Base-by-base conservation (phyloP, 2,113 vertebrate genomes). In the Romanogobio albipinnatus region DNA sequence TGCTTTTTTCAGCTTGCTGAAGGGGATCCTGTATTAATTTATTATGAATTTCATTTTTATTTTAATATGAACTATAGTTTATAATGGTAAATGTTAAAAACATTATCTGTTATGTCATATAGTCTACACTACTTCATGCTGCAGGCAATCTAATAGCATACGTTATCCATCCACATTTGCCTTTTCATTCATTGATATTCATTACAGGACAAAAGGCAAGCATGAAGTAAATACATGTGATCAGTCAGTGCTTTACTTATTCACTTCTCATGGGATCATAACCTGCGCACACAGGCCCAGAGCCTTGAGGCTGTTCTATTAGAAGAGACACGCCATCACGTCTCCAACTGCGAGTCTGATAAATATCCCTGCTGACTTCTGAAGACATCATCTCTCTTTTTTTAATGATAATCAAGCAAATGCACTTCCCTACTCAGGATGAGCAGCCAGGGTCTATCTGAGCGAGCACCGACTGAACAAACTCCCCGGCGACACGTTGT, bases 401-500 rank as follows among this genome's bases (percentile, higher is more conserved):
- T 73, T 36, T 66, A 81, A 82, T 74, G 74, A 87, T 83, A 87
- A 85, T 83, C 83, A 83, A 85, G 66, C 61, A 26, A 81, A 80
- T 61, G 22, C 75, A 59, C 10, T 19, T 84, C 79, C 70, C 77
- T 53, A 43, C 64, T 22, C 39, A 77, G 66, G 53, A 78, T 77
- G 78, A 81, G 80, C 62, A 87, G 77, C 83, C 82, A 26, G 62
- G 76, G 86, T 64, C 36, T 82, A 36, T 66, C 39, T 33, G 45
- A 81, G 73, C 43, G 19, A 62, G 79, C 56, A 45, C 56, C 45
- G 68, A 81, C 73, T 85, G 61, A 80, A 79, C 61, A 79, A 81
- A 84, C 71, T 80, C 77, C 51, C 82, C 66, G 82, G 78, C 84
- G 87, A 82, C 82, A 77, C 49, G 56, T 73, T 86, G 85, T 88